Conservation (phyloP, 2,888 invertebrate genomes). For the Pharmacophagus antenor region DNA sequence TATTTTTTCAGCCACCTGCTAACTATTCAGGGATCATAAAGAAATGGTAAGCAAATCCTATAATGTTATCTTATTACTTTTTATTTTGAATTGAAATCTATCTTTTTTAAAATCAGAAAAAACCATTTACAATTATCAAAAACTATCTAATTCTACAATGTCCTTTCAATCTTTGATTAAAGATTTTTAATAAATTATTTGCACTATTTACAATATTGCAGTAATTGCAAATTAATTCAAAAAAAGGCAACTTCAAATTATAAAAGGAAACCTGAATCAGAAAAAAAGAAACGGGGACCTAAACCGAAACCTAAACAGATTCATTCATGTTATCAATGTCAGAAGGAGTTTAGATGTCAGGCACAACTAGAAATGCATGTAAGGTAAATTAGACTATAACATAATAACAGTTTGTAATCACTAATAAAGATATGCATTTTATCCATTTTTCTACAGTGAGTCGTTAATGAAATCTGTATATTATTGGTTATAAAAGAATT, state of each 20-base stretch:
- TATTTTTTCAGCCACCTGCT: conserved; percentile 50
- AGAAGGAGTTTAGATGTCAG: conserved; percentile 82
- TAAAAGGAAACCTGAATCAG: conserved; percentile 78
- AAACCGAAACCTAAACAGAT: conserved; percentile 81
- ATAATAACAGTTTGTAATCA: too few relatives aligned
- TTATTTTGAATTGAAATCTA: too few relatives aligned
- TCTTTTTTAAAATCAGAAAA: too few relatives aligned
- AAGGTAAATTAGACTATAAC: too few relatives aligned
- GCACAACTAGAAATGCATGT: conserved; percentile 83
- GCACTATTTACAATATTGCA: conserved; percentile 33
- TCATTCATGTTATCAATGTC: conserved; percentile 80
- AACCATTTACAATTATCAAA: too few relatives aligned
- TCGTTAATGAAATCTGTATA: neutral
- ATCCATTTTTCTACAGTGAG: too few relatives aligned
- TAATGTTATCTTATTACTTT: too few relatives aligned
- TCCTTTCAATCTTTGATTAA: neutral
- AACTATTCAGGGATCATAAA: conserved; percentile 60
- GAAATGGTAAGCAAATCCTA: conserved; percentile 53
- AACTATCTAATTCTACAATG: neutral
- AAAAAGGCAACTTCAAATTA: conserved; percentile 67
- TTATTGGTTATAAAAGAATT: neutral
- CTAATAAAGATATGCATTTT: too few relatives aligned
- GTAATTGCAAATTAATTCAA: conserved; percentile 58
- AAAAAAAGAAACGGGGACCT: conserved; percentile 81
- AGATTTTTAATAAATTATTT: neutral